A percentile compares a stretch with the other conserved stretches of the same genome.
Conservation (phyloP, 2,113 vertebrate genomes). For the Rhodinocichla rosea region DNA sequence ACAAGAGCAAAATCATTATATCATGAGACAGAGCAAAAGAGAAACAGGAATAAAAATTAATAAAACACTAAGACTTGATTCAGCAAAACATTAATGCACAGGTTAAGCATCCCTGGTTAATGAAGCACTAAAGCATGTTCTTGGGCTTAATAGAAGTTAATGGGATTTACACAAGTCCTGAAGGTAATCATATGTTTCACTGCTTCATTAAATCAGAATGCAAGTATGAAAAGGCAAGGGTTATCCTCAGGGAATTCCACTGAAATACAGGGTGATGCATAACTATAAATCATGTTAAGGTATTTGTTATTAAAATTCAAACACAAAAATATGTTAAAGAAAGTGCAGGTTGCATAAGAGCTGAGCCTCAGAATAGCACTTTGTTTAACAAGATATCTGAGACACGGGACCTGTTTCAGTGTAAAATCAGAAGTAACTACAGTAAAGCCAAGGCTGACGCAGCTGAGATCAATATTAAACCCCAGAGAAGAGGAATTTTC, state of each 20-base stretch:
- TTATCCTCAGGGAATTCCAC: constrained; percentile 3
- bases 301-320: constrained; percentile 1
- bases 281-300: background rate
- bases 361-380: background rate
- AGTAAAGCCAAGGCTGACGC: background rate
- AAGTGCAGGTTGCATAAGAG: background rate
- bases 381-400: constrained; percentile 29
- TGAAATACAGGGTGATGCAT: background rate
- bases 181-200: constrained; percentile 34
- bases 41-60: background rate
- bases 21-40: background rate
- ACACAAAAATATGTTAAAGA: background rate
- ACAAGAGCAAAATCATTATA: background rate
- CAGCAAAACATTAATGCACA: background rate
- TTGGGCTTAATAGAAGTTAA: constrained; percentile 21
- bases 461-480: constrained; percentile 40
- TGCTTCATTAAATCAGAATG: constrained; percentile 33
- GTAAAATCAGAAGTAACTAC: constrained; percentile 32
- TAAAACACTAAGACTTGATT: background rate
- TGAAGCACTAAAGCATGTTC: background rate
- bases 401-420: background rate
- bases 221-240: background rate
- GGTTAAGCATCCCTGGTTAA: background rate
- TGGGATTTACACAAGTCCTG: constrained; percentile 34
- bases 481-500: constrained; percentile 22